Evolutionary conservation across 2,113 vertebrate genomes (phyloP).

Genomic region (Embiotoca jacksoni): DNA sequence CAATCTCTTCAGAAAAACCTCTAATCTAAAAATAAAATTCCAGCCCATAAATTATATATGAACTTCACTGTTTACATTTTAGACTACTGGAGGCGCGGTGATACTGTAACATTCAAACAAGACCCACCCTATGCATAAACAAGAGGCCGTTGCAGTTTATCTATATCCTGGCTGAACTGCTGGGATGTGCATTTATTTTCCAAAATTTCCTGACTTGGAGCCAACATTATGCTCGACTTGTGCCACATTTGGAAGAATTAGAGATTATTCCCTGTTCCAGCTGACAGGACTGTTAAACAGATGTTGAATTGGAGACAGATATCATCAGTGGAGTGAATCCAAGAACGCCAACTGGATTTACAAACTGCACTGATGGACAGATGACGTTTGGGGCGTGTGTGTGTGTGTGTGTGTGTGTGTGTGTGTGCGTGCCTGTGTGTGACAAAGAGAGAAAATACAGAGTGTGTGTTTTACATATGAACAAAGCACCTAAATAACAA

Average conservation of each 20-base stretch:
- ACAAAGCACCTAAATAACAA: constrained; percentile 63
- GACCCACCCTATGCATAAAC: constrained; percentile 20
- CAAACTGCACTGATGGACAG: constrained; percentile 57
- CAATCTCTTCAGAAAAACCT: neutral
- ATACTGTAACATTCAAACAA: constrained; percentile 38
- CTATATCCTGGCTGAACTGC: constrained; percentile 43
- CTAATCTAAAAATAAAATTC: constrained; percentile 15
- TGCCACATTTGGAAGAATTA: constrained; percentile 70
- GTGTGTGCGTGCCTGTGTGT: constrained; percentile 38
- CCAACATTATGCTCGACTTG: constrained; percentile 57
- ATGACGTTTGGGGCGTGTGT: constrained; percentile 56
- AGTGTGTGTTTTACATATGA: constrained; percentile 63
- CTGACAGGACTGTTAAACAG: constrained; percentile 76
- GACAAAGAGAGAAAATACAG: constrained; percentile 38
- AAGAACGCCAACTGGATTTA: constrained; percentile 71
- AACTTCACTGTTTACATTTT: constrained; percentile 19
- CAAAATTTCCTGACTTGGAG: constrained; percentile 32
- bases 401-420: constrained; percentile 41
- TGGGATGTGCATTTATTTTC: constrained; percentile 52
- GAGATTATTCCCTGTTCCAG: constrained; percentile 68
- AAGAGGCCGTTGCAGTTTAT: constrained; percentile 38
- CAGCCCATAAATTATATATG: constrained; percentile 36
- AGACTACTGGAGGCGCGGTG: neutral
- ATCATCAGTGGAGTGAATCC: constrained; percentile 59
- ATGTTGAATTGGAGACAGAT: constrained; percentile 75